A percentile compares a stretch with the other conserved stretches of the same genome.
phyloP scores from a whole-genome alignment of 2,113 vertebrate species.

The Antechinus stuartii region DNA sequence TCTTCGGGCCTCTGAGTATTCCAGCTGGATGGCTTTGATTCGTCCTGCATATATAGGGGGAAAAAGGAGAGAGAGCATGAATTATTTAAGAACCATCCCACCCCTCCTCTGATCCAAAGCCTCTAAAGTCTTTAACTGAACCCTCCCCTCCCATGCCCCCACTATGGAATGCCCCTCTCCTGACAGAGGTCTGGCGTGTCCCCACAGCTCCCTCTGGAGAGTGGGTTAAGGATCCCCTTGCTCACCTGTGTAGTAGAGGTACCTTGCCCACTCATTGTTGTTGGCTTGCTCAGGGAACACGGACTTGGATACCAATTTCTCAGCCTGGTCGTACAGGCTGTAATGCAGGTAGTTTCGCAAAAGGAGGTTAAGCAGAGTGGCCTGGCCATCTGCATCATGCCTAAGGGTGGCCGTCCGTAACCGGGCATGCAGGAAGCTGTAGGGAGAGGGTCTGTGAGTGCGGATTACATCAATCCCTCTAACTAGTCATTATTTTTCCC shows the following conservation, averaged over 20 bases:
- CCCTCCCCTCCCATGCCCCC: accelerated
- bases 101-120: background rate
- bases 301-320: conserved; percentile 97
- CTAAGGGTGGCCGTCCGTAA: conserved; percentile 95
- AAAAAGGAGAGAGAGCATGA: background rate
- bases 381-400: conserved; percentile 95
- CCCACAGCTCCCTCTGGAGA: accelerated
- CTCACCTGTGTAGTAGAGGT: conserved; percentile 98
- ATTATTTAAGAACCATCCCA: background rate
- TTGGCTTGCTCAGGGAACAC: conserved; percentile 98
- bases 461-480: background rate
- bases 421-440: conserved; percentile 94
- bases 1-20: conserved; percentile 95
- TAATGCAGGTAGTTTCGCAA: conserved; percentile 97
- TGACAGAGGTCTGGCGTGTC: conserved; percentile 23
- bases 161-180: background rate
- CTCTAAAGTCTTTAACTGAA: background rate
- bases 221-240: accelerated
- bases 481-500: background rate
- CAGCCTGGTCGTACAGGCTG: conserved; percentile 97
- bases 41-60: conserved; percentile 86
- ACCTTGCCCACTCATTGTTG: conserved; percentile 99
- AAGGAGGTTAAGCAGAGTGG: conserved; percentile 95
- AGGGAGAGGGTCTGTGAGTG: background rate
- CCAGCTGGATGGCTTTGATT: conserved; percentile 98